Evolutionary conservation across 1,140 invertebrate genomes (phyloP).

Genomic region (Pseudomyrmex gracilis): DNA sequence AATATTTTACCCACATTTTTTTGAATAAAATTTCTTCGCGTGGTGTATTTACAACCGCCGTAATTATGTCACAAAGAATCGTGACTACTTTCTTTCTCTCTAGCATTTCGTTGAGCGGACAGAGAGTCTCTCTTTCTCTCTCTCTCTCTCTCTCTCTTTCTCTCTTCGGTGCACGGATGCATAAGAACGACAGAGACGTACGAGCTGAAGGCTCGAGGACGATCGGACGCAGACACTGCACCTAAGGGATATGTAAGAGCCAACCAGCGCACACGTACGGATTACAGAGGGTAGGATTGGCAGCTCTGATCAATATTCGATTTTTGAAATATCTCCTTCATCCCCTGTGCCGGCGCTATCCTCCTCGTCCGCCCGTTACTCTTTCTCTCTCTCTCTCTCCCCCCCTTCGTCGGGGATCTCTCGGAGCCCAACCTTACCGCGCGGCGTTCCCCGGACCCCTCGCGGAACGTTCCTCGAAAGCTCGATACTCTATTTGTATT

Average conservation of each 20-base stretch:
- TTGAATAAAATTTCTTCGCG: too few relatives aligned
- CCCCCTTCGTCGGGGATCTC: constrained; percentile 19
- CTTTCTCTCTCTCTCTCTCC: constrained; percentile 43
- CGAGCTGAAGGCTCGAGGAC: constrained; percentile 64
- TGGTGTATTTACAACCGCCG: too few relatives aligned
- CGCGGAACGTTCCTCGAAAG: constrained; percentile 81
- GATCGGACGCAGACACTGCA: constrained; percentile 71
- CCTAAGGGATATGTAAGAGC: constrained; percentile 74
- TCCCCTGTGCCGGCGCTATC: constrained; percentile 68
- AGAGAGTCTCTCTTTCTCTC: too few relatives aligned
- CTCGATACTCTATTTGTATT: constrained; percentile 86
- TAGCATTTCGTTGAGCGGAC: not conserved
- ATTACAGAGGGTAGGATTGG: constrained; percentile 84
- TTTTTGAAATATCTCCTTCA: constrained; percentile 85
- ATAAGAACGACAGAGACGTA: constrained; percentile 61
- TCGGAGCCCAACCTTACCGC: constrained; percentile 62
- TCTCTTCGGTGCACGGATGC: not conserved
- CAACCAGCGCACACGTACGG: constrained; percentile 77
- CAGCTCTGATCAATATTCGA: constrained; percentile 85
- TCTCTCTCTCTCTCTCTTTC: too few relatives aligned
- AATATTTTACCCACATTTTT: too few relatives aligned
- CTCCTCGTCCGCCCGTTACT: constrained; percentile 61
- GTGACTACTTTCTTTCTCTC: not conserved
- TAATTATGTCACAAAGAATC: not conserved
- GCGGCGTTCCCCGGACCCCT: constrained; percentile 58